Percentiles rank a stretch among this genome's conserved stretches.
These are phyloP conservation scores for Pseudonaja textilis DNA, from an alignment of 2,113 vertebrate species.

Conservation along the genomic window DNA sequence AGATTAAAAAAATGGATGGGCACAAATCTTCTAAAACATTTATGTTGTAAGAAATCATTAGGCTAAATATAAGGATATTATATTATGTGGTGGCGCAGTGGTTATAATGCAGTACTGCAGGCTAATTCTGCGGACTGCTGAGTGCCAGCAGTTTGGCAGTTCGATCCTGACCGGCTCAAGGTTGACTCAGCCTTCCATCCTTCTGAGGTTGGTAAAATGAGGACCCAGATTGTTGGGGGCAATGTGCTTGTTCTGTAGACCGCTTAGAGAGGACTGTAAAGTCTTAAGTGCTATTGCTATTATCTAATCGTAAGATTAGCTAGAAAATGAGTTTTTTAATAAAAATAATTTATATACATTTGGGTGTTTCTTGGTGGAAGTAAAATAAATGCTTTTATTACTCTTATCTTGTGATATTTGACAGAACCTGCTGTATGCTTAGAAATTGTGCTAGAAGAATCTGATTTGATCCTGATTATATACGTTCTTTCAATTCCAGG, in stretches of 20 bases:
- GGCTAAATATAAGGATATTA: not conserved
- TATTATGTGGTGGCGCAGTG: not conserved
- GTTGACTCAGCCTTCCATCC: not conserved
- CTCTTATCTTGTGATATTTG: not conserved
- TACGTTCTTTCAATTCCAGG: conserved; percentile 72
- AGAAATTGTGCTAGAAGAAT: not conserved
- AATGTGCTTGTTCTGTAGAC: not conserved
- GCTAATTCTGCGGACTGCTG: not conserved
- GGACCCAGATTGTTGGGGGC: not conserved
- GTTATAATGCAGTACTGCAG: not conserved
- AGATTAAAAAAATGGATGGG: not conserved
- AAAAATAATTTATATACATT: not conserved
- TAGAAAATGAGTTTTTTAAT: not conserved
- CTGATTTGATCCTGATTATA: conserved; percentile 6
- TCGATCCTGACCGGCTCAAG: not conserved
- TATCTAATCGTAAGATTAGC: not conserved
- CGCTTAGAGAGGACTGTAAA: not conserved
- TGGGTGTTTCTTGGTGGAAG: not conserved
- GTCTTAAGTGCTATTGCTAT: not conserved
- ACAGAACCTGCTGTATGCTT: not conserved
- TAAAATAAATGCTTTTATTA: not conserved
- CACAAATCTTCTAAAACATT: not conserved
- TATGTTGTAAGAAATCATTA: not conserved
- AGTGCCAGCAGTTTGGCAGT: not conserved
- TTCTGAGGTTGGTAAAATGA: not conserved